A percentile compares a stretch with the other conserved stretches of the same genome.
phyloP scores from a whole-genome alignment of 2,797 vertebrate genomes.

The Coranthus polyacanthus region DNA sequence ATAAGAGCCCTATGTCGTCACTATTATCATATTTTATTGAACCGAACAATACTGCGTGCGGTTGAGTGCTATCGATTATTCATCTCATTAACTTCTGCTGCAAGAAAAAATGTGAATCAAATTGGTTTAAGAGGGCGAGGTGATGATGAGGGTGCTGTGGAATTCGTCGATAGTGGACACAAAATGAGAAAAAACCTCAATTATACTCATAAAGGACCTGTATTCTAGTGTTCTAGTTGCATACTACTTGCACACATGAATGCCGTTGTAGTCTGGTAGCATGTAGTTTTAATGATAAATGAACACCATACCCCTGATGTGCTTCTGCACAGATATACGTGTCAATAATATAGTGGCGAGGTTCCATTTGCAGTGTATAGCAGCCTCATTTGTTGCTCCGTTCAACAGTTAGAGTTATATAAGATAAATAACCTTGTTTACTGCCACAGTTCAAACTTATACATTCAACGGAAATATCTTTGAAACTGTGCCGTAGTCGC shows the following conservation, averaged over 20 bases:
- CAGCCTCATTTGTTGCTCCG: conserved; percentile 16
- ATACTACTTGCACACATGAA: conserved; percentile 1
- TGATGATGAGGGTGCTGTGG: too few relatives aligned
- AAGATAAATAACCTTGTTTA: conserved; percentile 17
- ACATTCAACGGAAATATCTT: not conserved
- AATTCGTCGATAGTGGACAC: not conserved
- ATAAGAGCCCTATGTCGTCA: too few relatives aligned
- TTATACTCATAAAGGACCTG: not conserved
- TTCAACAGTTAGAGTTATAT: not conserved
- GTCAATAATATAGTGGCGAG: too few relatives aligned
- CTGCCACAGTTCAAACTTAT: not conserved
- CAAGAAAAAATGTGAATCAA: not conserved
- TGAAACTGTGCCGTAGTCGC: not conserved
- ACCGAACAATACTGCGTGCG: too few relatives aligned
- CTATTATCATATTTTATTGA: too few relatives aligned
- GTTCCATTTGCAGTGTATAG: conserved; percentile 20
- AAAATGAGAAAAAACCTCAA: not conserved
- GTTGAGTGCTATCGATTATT: too few relatives aligned
- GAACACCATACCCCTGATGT: conserved; percentile 1
- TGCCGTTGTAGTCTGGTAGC: not conserved
- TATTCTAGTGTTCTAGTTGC: not conserved
- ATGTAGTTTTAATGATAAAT: conserved; percentile 22
- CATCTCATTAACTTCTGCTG: not conserved
- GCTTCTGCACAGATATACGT: not conserved
- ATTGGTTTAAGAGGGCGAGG: not conserved